phyloP scores from a whole-genome alignment of 1,140 invertebrate genomes.

The Trichogramma pretiosum region DNA sequence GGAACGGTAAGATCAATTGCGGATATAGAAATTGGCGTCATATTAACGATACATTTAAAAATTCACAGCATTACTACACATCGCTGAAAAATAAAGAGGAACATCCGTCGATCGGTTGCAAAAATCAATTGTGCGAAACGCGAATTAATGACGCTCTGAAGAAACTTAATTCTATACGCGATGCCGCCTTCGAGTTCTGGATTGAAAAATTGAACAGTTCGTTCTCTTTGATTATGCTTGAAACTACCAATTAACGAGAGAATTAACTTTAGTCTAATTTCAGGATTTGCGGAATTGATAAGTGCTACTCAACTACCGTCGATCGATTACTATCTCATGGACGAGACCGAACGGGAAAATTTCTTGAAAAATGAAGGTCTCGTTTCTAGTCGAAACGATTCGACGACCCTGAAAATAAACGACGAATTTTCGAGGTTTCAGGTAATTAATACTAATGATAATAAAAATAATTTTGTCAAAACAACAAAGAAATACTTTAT shows the following conservation, averaged over 20 bases:
- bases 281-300: too few species aligned
- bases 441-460: constrained; percentile 3
- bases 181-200: constrained; percentile 4
- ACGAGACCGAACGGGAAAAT: too few species aligned
- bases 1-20: too few species aligned
- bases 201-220: constrained; percentile 1
- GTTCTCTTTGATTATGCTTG: too few species aligned
- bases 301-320: too few species aligned
- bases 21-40: too few species aligned
- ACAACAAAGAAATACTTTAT: too few species aligned
- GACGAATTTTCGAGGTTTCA: constrained; percentile 8
- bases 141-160: constrained; percentile 1
- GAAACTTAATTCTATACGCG: neutral
- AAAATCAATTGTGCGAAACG: constrained; percentile 5
- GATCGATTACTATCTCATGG: neutral
- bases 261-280: too few species aligned
- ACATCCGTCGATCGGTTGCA: neutral
- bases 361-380: too few species aligned
- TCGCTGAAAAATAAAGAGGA: constrained; percentile 1
- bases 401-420: neutral
- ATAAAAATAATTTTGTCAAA: neutral
- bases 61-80: constrained; percentile 6
- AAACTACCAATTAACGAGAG: too few species aligned
- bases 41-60: too few species aligned
- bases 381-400: neutral